A percentile compares a stretch with the other conserved stretches of the same genome.
These are phyloP conservation scores for Zoroaster sp. DNA, from an alignment of 53 echinoderm and acorn worm genomes.

Conservation along the genomic window DNA sequence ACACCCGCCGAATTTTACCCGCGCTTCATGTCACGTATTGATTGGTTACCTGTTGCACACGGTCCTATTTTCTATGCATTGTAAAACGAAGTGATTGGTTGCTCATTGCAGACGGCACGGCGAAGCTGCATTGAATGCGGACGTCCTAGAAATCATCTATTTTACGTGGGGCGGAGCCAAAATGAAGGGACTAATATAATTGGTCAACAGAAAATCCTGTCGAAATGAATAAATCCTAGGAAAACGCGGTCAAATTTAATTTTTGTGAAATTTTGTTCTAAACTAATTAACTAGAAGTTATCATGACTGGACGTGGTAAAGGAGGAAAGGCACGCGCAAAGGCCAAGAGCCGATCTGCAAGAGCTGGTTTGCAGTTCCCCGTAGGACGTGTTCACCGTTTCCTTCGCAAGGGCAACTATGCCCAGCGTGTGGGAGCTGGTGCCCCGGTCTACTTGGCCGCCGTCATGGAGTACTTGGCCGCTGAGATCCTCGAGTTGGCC, in stretches of 20 bases:
- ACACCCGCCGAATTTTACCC: background rate
- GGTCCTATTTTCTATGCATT: background rate
- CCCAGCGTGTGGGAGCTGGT: constrained; percentile 73
- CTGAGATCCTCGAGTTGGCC: constrained; percentile 91
- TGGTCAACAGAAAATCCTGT: background rate
- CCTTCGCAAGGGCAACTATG: constrained; percentile 83
- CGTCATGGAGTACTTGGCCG: constrained; percentile 82
- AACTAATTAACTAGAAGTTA: too few relatives aligned
- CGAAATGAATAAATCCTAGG: background rate
- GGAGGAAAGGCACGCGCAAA: constrained; percentile 69
- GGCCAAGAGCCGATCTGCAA: constrained; percentile 69
- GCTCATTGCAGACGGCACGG: background rate
- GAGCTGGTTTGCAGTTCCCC: constrained; percentile 86
- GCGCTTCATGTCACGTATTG: background rate
- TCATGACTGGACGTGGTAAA: constrained; percentile 93
- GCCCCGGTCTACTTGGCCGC: constrained; percentile 89
- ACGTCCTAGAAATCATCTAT: background rate
- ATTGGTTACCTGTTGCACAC: constrained; percentile 43
- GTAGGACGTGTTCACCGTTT: constrained; percentile 87
- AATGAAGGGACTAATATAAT: background rate
- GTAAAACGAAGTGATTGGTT: background rate
- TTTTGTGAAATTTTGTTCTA: background rate
- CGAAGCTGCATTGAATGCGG: background rate
- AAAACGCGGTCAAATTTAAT: background rate
- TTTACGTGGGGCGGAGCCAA: background rate